phyloP scores from a whole-genome alignment of 2,797 vertebrate species.

The Champsocephalus gunnari region DNA sequence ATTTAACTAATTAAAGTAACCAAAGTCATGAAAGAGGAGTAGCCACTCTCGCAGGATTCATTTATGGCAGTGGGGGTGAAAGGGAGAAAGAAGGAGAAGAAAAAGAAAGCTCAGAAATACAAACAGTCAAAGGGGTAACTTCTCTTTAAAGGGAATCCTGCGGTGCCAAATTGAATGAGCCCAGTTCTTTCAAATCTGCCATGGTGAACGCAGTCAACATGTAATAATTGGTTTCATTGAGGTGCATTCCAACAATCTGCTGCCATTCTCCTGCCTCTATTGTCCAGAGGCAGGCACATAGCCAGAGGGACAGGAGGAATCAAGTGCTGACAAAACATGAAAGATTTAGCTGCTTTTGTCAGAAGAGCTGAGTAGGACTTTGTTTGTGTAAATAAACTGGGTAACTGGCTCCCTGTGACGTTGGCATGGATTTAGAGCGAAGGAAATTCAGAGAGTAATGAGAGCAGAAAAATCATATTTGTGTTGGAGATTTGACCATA shows the following conservation, averaged over 20 bases:
- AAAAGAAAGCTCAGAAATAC: constrained; percentile 98
- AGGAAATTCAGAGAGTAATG: constrained; percentile 44
- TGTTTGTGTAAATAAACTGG: constrained; percentile 99
- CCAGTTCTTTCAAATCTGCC: constrained; percentile 99
- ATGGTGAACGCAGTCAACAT: constrained; percentile 99
- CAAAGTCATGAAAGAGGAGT: constrained; percentile 94
- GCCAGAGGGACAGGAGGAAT: constrained; percentile 99
- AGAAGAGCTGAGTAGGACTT: constrained; percentile 98
- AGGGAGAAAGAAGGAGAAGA: constrained; percentile 55
- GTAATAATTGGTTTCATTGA: constrained; percentile 99
- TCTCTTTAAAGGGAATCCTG: constrained; percentile 99
- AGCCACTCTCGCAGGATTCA: constrained; percentile 94
- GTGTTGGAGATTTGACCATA: constrained; percentile 6
- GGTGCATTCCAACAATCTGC: constrained; percentile 99
- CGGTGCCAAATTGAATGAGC: constrained; percentile 99
- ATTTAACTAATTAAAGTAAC: constrained; percentile 99
- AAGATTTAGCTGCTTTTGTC: constrained; percentile 99
- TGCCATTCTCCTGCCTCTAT: constrained; percentile 98
- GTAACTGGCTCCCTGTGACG: constrained; percentile 86
- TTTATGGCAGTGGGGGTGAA: constrained; percentile 89
- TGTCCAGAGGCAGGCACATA: constrained; percentile 99
- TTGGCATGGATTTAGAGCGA: constrained; percentile 67
- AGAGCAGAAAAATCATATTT: constrained; percentile 62
- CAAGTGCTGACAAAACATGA: constrained; percentile 99
- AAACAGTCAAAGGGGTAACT: constrained; percentile 99